Evolutionary conservation across 2,888 invertebrate species (phyloP).

Genomic region (Tachina fera): DNA sequence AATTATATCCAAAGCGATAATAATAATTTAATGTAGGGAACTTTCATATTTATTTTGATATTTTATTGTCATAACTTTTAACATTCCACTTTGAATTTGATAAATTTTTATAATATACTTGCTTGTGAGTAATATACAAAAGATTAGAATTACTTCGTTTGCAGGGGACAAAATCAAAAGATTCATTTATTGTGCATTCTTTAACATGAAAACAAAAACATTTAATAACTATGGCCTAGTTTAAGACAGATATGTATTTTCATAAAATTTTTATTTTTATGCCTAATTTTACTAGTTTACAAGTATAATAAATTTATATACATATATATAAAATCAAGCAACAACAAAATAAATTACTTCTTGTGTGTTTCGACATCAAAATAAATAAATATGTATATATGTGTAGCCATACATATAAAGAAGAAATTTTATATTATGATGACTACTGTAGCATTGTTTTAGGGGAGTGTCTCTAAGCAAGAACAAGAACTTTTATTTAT

Average conservation of each 20-base stretch:
- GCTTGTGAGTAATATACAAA: not conserved
- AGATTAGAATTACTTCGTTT: not conserved
- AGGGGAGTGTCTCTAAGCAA: too few species aligned
- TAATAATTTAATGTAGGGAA: too few species aligned
- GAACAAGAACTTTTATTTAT: slow-evolving; percentile 14
- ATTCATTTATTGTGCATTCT: not conserved
- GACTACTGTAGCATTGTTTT: too few species aligned
- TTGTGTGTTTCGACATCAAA: not conserved
- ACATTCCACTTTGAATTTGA: too few species aligned
- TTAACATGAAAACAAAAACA: not conserved
- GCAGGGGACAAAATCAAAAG: not conserved
- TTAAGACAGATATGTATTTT: not conserved
- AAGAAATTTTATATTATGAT: too few species aligned
- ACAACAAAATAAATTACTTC: not conserved
- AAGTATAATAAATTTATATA: not conserved
- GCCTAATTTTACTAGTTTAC: not conserved
- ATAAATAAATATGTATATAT: too few species aligned
- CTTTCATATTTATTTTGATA: too few species aligned
- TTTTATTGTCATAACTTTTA: too few species aligned
- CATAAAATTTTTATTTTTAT: slow-evolving; percentile 1
- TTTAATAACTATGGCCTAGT: not conserved
- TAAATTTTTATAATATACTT: too few species aligned
- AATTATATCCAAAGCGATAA: too few species aligned
- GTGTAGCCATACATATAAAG: not conserved
- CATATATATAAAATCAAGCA: not conserved